Conservation (phyloP, 2,888 invertebrate species). For the Cyrtodaria siliqua region DNA sequence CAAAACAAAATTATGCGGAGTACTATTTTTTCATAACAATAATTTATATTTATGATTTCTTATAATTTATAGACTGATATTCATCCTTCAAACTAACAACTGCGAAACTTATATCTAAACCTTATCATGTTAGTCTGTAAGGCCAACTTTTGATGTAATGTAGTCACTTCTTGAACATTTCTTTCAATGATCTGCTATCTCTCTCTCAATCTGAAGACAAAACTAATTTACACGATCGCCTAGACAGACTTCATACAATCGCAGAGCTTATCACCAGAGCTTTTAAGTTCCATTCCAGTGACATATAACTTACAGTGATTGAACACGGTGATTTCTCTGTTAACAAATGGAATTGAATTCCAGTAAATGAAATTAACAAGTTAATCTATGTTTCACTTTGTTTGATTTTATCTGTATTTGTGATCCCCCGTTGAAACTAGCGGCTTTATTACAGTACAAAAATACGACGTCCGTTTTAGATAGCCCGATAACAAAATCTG, state of each 20-base stretch:
- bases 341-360: slow-evolving; percentile 60
- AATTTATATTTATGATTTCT: too few species aligned
- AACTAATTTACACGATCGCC: slow-evolving; percentile 44
- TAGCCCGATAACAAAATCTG: too few species aligned
- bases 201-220: slow-evolving; percentile 25
- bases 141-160: too few species aligned
- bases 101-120: too few species aligned
- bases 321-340: slow-evolving; percentile 43
- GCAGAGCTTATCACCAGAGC: slow-evolving; percentile 31
- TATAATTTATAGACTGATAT: too few species aligned
- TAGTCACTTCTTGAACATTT: background rate
- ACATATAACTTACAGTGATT: slow-evolving; percentile 29
- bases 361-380: slow-evolving; percentile 61
- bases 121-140: too few species aligned
- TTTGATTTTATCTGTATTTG: slow-evolving; percentile 25
- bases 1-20: too few species aligned
- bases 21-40: too few species aligned
- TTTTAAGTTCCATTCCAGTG: slow-evolving; percentile 34
- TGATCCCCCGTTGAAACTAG: background rate
- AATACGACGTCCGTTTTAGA: too few species aligned
- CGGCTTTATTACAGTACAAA: background rate
- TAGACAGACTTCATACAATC: slow-evolving; percentile 40
- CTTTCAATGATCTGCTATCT: background rate
- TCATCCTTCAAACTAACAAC: too few species aligned
- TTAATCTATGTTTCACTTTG: slow-evolving; percentile 52